These are phyloP conservation scores for Anas platyrhynchos DNA, from an alignment of 2,113 vertebrate species.

Conservation along the genomic window DNA sequence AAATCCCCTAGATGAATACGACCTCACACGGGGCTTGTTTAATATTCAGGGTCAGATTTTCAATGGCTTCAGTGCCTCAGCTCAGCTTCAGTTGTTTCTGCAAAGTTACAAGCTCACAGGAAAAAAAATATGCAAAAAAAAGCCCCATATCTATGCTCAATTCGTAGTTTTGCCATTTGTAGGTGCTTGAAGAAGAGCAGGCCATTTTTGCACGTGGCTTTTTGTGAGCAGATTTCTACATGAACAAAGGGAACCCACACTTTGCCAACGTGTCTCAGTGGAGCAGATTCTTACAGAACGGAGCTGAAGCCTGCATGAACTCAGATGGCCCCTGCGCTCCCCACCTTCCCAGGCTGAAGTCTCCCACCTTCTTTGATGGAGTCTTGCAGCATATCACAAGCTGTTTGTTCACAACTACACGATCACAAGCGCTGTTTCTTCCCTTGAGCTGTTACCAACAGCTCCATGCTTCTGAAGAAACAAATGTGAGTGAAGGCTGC, in stretches of 20 bases:
- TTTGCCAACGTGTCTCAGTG: not conserved
- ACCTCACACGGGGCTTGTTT: not conserved
- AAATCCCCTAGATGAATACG: not conserved
- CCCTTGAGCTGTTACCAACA: not conserved
- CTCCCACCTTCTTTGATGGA: not conserved
- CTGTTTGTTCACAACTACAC: not conserved
- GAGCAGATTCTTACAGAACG: not conserved
- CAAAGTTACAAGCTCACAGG: not conserved
- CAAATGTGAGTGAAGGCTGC: not conserved
- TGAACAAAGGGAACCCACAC: not conserved
- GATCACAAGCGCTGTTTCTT: not conserved
- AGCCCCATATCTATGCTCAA: fast-evolving
- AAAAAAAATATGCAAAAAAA: not conserved
- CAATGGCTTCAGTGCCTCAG: not conserved
- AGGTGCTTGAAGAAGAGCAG: not conserved
- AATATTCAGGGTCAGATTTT: not conserved
- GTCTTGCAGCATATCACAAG: not conserved
- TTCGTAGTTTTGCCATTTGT: not conserved
- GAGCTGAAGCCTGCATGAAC: not conserved
- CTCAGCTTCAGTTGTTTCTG: not conserved
- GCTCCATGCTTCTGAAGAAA: not conserved
- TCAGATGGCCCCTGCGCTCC: not conserved
- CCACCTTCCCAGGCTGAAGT: too few species aligned
- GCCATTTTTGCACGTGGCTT: not conserved
- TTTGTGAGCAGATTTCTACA: not conserved